Percentiles rank a stretch among this genome's conserved stretches.
Conservation (phyloP, 1,140 invertebrate genomes). For the Trigoniulus corallinus region DNA sequence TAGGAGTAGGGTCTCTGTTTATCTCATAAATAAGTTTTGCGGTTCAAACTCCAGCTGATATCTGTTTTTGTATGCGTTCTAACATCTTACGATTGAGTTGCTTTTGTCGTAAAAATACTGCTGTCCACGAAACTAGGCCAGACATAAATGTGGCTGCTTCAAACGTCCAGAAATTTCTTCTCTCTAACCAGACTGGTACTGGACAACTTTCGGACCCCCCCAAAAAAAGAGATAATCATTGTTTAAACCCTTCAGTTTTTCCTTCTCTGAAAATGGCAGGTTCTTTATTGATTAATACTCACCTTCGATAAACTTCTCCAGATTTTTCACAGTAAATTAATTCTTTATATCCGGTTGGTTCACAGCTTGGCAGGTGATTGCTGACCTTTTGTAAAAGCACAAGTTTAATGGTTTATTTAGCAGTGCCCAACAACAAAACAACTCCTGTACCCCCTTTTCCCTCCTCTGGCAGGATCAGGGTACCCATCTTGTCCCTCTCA, state of each 20-base stretch:
- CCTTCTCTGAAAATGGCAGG: background rate
- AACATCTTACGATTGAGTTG: constrained; percentile 37
- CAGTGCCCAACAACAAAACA: no score
- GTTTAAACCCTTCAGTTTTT: background rate
- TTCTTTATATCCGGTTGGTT: constrained; percentile 50
- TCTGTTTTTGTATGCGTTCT: constrained; percentile 41
- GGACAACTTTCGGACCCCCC: constrained; percentile 26
- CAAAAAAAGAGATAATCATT: constrained; percentile 7
- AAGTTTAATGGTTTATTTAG: no score
- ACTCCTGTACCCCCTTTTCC: constrained; percentile 17
- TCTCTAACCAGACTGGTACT: constrained; percentile 20
- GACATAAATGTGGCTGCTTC: constrained; percentile 50
- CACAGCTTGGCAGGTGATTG: constrained; percentile 47
- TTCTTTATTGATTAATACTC: constrained; percentile 11
- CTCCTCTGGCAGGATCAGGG: background rate
- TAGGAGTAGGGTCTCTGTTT: no score
- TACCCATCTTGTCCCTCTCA: no score
- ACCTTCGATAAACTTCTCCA: constrained; percentile 48
- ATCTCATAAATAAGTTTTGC: no score
- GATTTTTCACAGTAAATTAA: constrained; percentile 38
- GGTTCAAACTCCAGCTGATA: constrained; percentile 26
- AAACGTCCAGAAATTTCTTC: constrained; percentile 63
- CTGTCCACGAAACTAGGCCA: constrained; percentile 38
- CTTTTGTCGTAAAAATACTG: constrained; percentile 37
- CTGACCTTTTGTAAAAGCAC: constrained; percentile 55